Percentiles rank a stretch among this genome's conserved stretches.
phyloP scores from a whole-genome alignment of 2,888 invertebrate species.

The Melikaiella ostensackeni region DNA sequence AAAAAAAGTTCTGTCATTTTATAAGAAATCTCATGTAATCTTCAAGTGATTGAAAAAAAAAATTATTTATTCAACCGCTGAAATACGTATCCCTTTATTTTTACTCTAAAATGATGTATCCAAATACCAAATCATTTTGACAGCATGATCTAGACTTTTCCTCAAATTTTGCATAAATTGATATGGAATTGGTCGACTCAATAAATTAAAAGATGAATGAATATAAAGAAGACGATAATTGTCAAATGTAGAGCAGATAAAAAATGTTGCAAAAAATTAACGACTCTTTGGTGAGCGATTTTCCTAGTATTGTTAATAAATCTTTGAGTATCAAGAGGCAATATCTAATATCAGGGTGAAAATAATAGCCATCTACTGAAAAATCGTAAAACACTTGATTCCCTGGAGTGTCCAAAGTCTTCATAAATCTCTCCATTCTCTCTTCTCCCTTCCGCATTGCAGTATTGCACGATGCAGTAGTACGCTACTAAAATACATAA shows the following conservation, averaged over 20 bases:
- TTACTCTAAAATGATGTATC: too few relatives aligned
- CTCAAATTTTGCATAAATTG: too few relatives aligned
- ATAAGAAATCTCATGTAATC: too few relatives aligned
- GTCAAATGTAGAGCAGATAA: too few relatives aligned
- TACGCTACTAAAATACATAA: slow-evolving; percentile 40
- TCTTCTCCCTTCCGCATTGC: slow-evolving; percentile 35
- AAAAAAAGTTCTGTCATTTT: too few relatives aligned
- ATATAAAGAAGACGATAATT: background rate
- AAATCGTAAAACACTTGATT: slow-evolving; percentile 39
- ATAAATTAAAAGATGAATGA: background rate
- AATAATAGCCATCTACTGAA: slow-evolving; percentile 27
- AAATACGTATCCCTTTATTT: too few relatives aligned
- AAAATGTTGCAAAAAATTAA: background rate
- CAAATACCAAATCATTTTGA: too few relatives aligned
- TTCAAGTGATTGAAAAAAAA: too few relatives aligned
- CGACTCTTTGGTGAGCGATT: background rate
- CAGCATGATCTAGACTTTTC: too few relatives aligned
- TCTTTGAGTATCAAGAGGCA: background rate
- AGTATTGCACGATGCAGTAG: slow-evolving; percentile 40
- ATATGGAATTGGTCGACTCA: too few relatives aligned
- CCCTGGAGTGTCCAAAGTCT: slow-evolving; percentile 29
- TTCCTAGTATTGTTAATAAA: slow-evolving; percentile 4
- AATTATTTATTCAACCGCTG: too few relatives aligned
- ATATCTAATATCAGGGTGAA: slow-evolving; percentile 21
- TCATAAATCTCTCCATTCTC: slow-evolving; percentile 26